Conservation (phyloP, 2,888 invertebrate species). For the Poecilobothrus nobilitatus region DNA sequence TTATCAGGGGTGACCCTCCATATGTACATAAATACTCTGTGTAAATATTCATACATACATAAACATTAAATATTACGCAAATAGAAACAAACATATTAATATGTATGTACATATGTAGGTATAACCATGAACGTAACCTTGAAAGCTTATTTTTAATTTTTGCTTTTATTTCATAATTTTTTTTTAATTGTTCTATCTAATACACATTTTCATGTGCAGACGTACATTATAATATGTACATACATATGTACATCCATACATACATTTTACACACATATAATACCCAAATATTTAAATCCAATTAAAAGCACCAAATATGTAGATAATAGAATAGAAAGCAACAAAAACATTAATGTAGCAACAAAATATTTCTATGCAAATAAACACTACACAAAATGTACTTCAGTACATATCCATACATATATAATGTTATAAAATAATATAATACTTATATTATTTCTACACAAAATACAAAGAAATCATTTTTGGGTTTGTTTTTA, state of each 20-base stretch:
- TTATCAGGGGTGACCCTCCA: too few species aligned
- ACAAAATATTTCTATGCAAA: too few species aligned
- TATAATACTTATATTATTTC: too few species aligned
- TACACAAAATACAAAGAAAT: too few species aligned
- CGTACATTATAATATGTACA: too few species aligned
- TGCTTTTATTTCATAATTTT: too few species aligned
- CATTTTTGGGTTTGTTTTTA: too few species aligned
- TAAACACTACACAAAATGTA: too few species aligned
- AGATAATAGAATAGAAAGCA: not conserved
- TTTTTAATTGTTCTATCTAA: not conserved
- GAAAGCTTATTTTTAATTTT: conserved; percentile 12
- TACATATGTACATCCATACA: not conserved
- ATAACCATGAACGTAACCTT: conserved; percentile 11
- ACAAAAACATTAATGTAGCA: not conserved
- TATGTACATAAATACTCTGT: not conserved
- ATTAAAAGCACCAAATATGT: not conserved
- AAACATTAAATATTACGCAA: not conserved
- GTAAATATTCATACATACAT: not conserved
- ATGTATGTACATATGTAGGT: not conserved
- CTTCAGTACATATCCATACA: too few species aligned
- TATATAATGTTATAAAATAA: too few species aligned
- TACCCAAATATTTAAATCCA: too few species aligned
- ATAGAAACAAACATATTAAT: not conserved
- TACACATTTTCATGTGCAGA: too few species aligned
- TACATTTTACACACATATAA: not conserved